Conservation (phyloP, 64 coral and sea anemone genomes). For the Catalaphyllia jardinei region DNA sequence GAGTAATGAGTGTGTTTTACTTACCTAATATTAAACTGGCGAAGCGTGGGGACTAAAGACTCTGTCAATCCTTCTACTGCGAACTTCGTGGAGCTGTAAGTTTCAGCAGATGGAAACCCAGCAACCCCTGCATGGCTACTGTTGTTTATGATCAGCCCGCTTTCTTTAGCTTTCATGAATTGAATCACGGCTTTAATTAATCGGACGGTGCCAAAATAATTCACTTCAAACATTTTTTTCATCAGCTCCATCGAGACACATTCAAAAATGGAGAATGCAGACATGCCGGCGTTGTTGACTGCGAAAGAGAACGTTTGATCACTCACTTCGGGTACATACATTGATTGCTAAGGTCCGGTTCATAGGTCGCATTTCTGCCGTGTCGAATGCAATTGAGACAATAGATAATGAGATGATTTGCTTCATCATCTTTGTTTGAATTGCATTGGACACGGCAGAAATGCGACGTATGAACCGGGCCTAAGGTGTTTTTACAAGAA, state of each 20-base stretch:
- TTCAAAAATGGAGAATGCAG: conserved; percentile 42
- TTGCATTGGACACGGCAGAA: too few species aligned
- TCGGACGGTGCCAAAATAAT: conserved; percentile 60
- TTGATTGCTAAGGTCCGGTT: too few species aligned
- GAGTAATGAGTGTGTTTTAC: neutral
- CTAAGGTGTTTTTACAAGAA: too few species aligned
- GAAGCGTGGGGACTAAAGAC: conserved; percentile 55
- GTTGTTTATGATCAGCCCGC: conserved; percentile 63
- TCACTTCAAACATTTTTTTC: conserved; percentile 65
- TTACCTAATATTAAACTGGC: conserved; percentile 78
- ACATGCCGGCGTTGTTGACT: conserved; percentile 78
- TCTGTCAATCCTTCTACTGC: conserved; percentile 70
- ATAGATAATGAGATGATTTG: too few species aligned
- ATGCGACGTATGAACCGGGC: too few species aligned
- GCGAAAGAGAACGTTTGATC: neutral
- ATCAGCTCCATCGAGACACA: conserved; percentile 40
- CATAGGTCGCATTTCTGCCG: too few species aligned
- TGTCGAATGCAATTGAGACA: too few species aligned
- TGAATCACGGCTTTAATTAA: conserved; percentile 52
- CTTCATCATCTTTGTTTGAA: too few species aligned
- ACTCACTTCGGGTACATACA: too few species aligned
- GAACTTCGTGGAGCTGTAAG: conserved; percentile 70
- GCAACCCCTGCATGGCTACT: conserved; percentile 50
- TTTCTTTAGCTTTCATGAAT: conserved; percentile 62
- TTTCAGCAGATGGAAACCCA: conserved; percentile 36